These are phyloP conservation scores for Apus apus DNA, from an alignment of 2,113 vertebrate genomes.

Conservation along the genomic window DNA sequence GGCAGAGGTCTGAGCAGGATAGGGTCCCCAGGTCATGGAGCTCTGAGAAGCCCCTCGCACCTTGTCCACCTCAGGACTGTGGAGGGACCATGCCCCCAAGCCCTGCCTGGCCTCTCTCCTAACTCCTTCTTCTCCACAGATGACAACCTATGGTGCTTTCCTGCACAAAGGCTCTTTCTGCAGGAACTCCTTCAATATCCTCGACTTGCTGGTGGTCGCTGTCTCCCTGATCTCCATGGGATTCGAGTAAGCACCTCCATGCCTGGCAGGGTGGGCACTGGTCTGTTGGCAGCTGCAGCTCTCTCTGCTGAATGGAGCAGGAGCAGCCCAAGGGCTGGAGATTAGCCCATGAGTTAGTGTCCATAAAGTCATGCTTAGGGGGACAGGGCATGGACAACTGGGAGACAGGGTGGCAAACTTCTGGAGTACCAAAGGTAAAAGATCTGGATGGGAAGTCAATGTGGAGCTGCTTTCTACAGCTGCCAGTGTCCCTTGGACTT, in stretches of 20 bases:
- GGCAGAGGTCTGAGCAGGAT: neutral
- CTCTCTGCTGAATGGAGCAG: neutral
- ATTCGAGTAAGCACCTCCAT: constrained; percentile 84
- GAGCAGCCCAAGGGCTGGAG: neutral
- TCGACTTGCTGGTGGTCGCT: constrained; percentile 93
- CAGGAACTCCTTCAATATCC: constrained; percentile 97
- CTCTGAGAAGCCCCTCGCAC: neutral
- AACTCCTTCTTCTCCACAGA: constrained; percentile 75
- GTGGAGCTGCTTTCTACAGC: neutral
- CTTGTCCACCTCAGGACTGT: neutral
- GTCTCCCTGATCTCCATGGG: constrained; percentile 97
- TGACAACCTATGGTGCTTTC: constrained; percentile 95
- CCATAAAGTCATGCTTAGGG: neutral
- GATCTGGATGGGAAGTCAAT: neutral
- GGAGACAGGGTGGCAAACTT: neutral
- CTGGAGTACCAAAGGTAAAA: neutral
- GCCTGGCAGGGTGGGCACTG: neutral
- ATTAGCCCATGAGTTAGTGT: neutral
- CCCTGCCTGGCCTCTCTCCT: neutral
- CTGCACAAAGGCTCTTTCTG: constrained; percentile 97
- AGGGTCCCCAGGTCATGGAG: neutral
- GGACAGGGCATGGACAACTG: neutral
- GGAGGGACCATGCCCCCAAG: neutral
- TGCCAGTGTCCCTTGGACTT: neutral
- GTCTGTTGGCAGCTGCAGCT: neutral